These are phyloP conservation scores for Dascillus cervinus DNA, from an alignment of 2,888 invertebrate genomes.

Conservation along the genomic window DNA sequence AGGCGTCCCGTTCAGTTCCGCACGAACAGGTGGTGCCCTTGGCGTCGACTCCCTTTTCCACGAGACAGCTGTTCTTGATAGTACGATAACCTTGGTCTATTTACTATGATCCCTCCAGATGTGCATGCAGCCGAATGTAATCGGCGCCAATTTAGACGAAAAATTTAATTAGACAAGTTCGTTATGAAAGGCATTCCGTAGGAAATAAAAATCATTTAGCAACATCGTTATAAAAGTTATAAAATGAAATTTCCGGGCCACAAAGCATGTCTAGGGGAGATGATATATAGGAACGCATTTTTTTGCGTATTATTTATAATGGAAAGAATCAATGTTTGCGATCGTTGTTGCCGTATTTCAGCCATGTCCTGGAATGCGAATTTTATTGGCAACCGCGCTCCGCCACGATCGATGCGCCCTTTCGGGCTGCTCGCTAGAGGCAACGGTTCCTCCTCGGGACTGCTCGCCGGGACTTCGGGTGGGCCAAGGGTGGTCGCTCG, in stretches of 20 bases:
- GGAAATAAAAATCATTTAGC: constrained; percentile 39
- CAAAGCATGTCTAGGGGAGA: constrained; percentile 41
- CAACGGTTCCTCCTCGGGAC: constrained; percentile 34
- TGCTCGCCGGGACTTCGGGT: constrained; percentile 31
- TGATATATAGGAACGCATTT: constrained; percentile 45
- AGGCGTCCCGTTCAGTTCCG: constrained; percentile 26
- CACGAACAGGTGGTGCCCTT: constrained; percentile 37
- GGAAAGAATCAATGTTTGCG: constrained; percentile 44
- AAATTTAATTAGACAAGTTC: constrained; percentile 16
- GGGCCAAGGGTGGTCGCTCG: constrained; percentile 16
- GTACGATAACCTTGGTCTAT: constrained; percentile 18
- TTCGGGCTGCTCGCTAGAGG: constrained; percentile 24
- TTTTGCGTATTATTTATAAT: constrained; percentile 45
- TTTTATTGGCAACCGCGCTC: constrained; percentile 28
- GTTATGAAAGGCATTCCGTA: constrained; percentile 28
- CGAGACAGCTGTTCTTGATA: constrained; percentile 31
- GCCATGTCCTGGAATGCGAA: constrained; percentile 29
- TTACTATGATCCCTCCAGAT: too few species aligned
- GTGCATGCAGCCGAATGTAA: too few species aligned
- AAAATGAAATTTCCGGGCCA: constrained; percentile 44
- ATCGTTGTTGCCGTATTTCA: constrained; percentile 25
- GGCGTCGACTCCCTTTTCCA: constrained; percentile 19
- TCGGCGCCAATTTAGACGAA: too few species aligned
- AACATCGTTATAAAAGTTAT: constrained; percentile 42
- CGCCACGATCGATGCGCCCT: constrained; percentile 31